These are phyloP conservation scores for Vimba vimba DNA, from an alignment of 2,113 vertebrate species.

Conservation along the genomic window DNA sequence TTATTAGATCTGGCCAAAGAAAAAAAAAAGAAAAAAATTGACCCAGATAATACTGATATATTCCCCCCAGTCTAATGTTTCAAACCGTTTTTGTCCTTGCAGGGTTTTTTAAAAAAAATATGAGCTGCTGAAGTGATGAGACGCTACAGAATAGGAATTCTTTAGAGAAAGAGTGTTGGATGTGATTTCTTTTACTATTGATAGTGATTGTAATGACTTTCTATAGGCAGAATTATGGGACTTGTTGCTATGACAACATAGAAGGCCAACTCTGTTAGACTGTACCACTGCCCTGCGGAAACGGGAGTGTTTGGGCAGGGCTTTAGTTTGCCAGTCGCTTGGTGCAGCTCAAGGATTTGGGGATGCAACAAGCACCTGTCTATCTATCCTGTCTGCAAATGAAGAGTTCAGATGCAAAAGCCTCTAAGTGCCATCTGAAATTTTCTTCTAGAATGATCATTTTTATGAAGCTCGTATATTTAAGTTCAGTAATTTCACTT, in stretches of 20 bases:
- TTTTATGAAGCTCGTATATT: too few species aligned
- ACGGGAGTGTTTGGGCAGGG: neutral
- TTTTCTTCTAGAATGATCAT: too few species aligned
- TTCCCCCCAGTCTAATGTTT: slow-evolving; percentile 41
- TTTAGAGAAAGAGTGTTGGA: slow-evolving; percentile 23
- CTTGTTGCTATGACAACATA: slow-evolving; percentile 79
- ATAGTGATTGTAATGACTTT: slow-evolving; percentile 73
- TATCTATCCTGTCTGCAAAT: slow-evolving; percentile 23
- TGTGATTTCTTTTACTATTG: slow-evolving; percentile 54
- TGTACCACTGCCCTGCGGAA: slow-evolving; percentile 71
- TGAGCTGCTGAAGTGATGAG: slow-evolving; percentile 25
- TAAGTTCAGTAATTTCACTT: too few species aligned
- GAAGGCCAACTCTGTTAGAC: slow-evolving; percentile 69
- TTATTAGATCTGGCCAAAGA: neutral
- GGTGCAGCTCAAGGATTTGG: slow-evolving; percentile 55
- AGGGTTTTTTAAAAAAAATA: neutral
- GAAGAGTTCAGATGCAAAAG: too few species aligned
- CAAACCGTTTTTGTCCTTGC: neutral
- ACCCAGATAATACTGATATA: slow-evolving; percentile 2
- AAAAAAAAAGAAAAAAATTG: neutral
- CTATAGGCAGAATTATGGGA: slow-evolving; percentile 66
- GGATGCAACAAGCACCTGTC: slow-evolving; percentile 56
- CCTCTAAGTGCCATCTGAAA: too few species aligned
- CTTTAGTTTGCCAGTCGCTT: slow-evolving; percentile 5
- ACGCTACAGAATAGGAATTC: slow-evolving; percentile 9